These are phyloP conservation scores for Galaxea fascicularis DNA, from an alignment of 92 coral and sea anemone species.

Conservation along the genomic window DNA sequence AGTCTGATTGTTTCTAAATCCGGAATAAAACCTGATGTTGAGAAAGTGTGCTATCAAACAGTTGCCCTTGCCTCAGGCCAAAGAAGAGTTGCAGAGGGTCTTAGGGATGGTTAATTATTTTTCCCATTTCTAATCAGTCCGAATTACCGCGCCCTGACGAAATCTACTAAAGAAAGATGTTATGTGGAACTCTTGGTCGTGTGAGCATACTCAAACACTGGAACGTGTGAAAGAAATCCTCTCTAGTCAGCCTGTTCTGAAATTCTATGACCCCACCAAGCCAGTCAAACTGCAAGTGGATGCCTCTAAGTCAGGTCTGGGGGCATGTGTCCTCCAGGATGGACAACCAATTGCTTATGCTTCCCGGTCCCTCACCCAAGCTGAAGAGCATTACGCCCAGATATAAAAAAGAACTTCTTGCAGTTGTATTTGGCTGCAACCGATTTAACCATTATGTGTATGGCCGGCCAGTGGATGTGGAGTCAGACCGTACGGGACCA, in stretches of 20 bases:
- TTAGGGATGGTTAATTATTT: slow-evolving; percentile 10
- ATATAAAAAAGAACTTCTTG: slow-evolving; percentile 23
- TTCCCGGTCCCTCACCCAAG: slow-evolving; percentile 20
- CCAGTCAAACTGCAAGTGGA: slow-evolving; percentile 35
- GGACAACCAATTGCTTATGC: slow-evolving; percentile 23
- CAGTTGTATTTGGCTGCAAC: slow-evolving; percentile 5
- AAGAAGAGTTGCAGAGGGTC: neutral
- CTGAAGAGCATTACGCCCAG: slow-evolving; percentile 1
- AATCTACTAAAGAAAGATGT: slow-evolving; percentile 15
- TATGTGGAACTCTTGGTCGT: slow-evolving; percentile 22
- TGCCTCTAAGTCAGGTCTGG: slow-evolving; percentile 29
- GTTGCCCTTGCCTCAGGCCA: slow-evolving; percentile 15
- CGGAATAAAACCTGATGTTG: slow-evolving; percentile 22
- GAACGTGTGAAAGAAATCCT: slow-evolving; percentile 18
- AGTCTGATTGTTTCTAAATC: too few species aligned
- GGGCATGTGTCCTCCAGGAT: slow-evolving; percentile 32
- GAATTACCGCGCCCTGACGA: slow-evolving; percentile 24
- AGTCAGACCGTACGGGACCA: too few species aligned
- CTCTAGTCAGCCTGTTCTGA: slow-evolving; percentile 38
- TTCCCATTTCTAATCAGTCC: slow-evolving; percentile 25
- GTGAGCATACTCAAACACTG: slow-evolving; percentile 8
- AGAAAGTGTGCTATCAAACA: slow-evolving; percentile 30
- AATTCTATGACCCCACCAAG: slow-evolving; percentile 27
- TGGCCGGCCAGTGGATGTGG: slow-evolving; percentile 7
- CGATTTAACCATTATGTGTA: slow-evolving; percentile 12